These are phyloP conservation scores for Nannoperca australis DNA, from an alignment of 2,797 vertebrate species.

Conservation along the genomic window DNA sequence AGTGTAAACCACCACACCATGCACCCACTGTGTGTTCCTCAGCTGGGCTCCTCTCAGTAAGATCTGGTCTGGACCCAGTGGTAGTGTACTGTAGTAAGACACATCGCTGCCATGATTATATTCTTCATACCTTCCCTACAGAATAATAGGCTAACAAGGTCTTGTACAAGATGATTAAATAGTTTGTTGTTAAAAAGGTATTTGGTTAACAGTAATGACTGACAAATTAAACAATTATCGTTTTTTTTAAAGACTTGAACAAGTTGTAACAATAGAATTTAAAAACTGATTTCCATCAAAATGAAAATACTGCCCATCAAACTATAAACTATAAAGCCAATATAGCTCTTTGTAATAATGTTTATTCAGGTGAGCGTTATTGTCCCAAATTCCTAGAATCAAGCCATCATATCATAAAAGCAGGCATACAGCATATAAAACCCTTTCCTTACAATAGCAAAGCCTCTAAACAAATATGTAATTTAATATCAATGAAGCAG, in stretches of 20 bases:
- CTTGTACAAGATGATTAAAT: background rate
- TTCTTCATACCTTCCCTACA: background rate
- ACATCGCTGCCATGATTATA: conserved; percentile 30
- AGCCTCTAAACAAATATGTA: conserved; percentile 30
- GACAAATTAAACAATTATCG: background rate
- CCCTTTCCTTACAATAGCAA: conserved; percentile 19
- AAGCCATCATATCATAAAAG: conserved; percentile 12
- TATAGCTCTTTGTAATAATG: background rate
- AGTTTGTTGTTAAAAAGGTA: background rate
- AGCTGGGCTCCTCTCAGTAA: conserved; percentile 96
- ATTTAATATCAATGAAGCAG: conserved; percentile 42
- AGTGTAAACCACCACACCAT: conserved; percentile 97
- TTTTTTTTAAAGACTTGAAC: too few relatives aligned
- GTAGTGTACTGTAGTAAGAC: conserved; percentile 86
- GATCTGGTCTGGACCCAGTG: conserved; percentile 97
- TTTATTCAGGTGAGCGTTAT: background rate
- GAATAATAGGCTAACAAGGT: background rate
- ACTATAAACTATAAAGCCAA: conserved; percentile 9
- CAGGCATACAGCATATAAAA: conserved; percentile 1
- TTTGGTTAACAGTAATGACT: background rate
- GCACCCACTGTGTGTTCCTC: conserved; percentile 98
- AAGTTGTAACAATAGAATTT: too few relatives aligned
- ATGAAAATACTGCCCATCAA: background rate
- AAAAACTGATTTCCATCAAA: background rate
- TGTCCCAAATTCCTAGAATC: conserved; percentile 7